A percentile compares a stretch with the other conserved stretches of the same genome.
These are phyloP conservation scores for Diglossa cyanea DNA, from an alignment of 2,797 vertebrate genomes.

Conservation along the genomic window DNA sequence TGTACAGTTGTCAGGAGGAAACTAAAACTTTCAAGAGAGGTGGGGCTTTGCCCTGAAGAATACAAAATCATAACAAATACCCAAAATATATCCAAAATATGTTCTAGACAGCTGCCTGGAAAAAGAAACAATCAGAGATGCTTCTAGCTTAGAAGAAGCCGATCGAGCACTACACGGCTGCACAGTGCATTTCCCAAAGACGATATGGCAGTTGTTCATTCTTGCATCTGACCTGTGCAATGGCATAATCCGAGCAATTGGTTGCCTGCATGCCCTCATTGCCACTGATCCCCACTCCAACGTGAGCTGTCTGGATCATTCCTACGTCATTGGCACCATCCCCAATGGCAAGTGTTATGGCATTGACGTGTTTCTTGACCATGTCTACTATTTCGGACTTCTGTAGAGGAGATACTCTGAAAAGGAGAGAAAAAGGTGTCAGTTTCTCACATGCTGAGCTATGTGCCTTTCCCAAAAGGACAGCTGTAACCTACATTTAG, in stretches of 20 bases:
- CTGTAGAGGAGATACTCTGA: conserved; percentile 95
- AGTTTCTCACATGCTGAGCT: conserved; percentile 53
- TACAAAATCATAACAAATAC: not conserved
- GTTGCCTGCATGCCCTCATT: conserved; percentile 99
- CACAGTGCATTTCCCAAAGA: not conserved
- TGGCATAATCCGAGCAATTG: conserved; percentile 97
- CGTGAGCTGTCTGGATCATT: conserved; percentile 98
- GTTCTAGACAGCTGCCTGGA: not conserved
- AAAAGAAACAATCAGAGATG: not conserved
- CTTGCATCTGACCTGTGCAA: conserved; percentile 88
- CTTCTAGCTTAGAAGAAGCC: not conserved
- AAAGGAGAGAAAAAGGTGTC: conserved; percentile 66
- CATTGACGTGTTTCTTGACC: conserved; percentile 97
- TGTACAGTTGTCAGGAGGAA: not conserved
- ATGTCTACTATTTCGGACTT: conserved; percentile 99
- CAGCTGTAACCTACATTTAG: conserved; percentile 72
- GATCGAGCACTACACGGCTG: not conserved
- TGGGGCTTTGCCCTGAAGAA: not conserved
- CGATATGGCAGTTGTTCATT: not conserved
- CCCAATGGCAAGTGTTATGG: conserved; percentile 97
- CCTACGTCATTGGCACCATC: conserved; percentile 98
- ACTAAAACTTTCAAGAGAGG: not conserved
- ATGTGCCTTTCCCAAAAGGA: conserved; percentile 29
- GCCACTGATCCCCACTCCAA: conserved; percentile 96
- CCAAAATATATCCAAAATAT: not conserved